A percentile compares a stretch with the other conserved stretches of the same genome.
phyloP scores from a whole-genome alignment of 2,797 vertebrate species.

The Phrynocephalus guinanensis region DNA sequence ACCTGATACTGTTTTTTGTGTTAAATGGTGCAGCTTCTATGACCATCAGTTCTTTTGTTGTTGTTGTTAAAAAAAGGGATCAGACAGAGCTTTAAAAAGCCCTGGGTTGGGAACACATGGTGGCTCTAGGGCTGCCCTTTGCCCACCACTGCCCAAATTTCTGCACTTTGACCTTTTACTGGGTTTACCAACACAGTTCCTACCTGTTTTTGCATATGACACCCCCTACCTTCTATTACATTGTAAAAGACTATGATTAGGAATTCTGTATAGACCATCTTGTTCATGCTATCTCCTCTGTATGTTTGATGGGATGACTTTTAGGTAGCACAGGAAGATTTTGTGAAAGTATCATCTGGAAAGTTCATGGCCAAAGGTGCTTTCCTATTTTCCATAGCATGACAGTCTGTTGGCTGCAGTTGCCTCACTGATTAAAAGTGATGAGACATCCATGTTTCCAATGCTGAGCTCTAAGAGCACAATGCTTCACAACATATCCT shows the following conservation, averaged over 20 bases:
- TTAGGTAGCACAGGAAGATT: background rate
- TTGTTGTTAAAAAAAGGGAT: too few relatives aligned
- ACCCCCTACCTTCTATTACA: background rate
- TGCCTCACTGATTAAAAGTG: constrained; percentile 8
- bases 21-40: too few relatives aligned
- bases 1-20: too few relatives aligned
- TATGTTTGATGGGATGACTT: background rate
- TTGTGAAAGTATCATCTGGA: background rate
- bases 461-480: constrained; percentile 45
- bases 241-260: background rate
- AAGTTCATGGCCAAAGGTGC: background rate
- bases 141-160: background rate
- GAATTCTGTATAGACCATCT: background rate
- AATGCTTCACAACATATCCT: constrained; percentile 41
- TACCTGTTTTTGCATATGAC: background rate
- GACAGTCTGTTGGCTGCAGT: background rate
- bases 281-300: background rate
- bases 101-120: too few relatives aligned
- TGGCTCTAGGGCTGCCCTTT: too few relatives aligned
- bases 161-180: background rate
- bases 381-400: background rate
- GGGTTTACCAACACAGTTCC: background rate
- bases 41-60: too few relatives aligned
- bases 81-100: background rate
- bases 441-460: constrained; percentile 46